These are phyloP conservation scores for Agonopterix subpropinquella DNA, from an alignment of 2,888 invertebrate species.

Conservation along the genomic window DNA sequence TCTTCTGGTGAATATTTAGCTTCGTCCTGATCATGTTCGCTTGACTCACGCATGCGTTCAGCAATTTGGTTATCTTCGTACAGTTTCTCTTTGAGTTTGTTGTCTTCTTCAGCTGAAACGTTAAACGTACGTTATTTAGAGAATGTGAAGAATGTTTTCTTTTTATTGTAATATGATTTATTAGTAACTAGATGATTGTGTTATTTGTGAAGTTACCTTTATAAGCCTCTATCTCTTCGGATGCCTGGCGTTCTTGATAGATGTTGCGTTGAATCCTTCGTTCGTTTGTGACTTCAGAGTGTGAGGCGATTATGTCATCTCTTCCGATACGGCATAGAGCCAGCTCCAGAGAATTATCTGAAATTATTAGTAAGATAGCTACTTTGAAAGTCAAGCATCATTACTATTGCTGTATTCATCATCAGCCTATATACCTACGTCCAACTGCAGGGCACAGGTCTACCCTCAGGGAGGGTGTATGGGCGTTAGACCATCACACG, in stretches of 20 bases:
- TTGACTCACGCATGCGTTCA: conserved; percentile 47
- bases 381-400: neutral
- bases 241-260: conserved; percentile 70
- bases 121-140: too few species aligned
- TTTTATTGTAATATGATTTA: too few species aligned
- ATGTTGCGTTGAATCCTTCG: conserved; percentile 69
- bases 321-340: conserved; percentile 90
- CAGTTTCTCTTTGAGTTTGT: conserved; percentile 62
- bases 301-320: conserved; percentile 93
- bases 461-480: too few species aligned
- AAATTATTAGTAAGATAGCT: conserved; percentile 9
- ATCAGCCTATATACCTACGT: too few species aligned
- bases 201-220: conserved; percentile 43
- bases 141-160: too few species aligned
- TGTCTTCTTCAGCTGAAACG: conserved; percentile 61
- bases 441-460: too few species aligned
- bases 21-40: conserved; percentile 76
- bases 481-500: too few species aligned
- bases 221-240: conserved; percentile 71
- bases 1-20: conserved; percentile 88
- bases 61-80: conserved; percentile 53
- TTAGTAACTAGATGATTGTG: too few species aligned
- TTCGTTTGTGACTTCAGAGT: conserved; percentile 79
- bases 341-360: conserved; percentile 84
- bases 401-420: too few species aligned